phyloP scores from a whole-genome alignment of 2,113 vertebrate species.

The Periophthalmus modestus region DNA sequence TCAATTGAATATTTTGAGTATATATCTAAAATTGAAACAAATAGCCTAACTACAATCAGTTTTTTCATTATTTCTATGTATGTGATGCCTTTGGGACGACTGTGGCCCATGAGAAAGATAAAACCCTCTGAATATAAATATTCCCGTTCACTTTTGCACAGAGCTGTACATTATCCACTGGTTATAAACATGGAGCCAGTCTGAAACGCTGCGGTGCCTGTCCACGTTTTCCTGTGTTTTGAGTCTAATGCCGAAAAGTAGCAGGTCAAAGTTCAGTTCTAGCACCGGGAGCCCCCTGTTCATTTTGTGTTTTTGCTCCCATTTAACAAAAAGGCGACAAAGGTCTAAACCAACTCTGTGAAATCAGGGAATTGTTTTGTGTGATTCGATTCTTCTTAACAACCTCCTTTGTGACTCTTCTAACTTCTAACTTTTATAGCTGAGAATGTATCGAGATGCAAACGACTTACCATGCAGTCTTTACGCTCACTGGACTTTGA shows the following conservation, averaged over 20 bases:
- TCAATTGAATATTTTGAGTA: not conserved
- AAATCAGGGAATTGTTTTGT: slow-evolving; percentile 83
- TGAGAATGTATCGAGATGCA: slow-evolving; percentile 83
- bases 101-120: not conserved
- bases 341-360: slow-evolving; percentile 72
- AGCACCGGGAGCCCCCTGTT: slow-evolving; percentile 14
- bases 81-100: not conserved
- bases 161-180: slow-evolving; percentile 3
- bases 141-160: not conserved
- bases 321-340: slow-evolving; percentile 54
- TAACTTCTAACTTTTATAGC: slow-evolving; percentile 81
- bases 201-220: slow-evolving; percentile 35
- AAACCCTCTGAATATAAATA: not conserved
- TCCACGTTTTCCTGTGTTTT: slow-evolving; percentile 34
- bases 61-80: not conserved
- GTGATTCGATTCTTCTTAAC: slow-evolving; percentile 77
- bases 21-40: not conserved
- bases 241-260: slow-evolving; percentile 12
- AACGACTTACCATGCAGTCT: slow-evolving; percentile 80
- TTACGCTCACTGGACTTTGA: slow-evolving; percentile 82
- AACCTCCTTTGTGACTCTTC: slow-evolving; percentile 75
- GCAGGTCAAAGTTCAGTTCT: slow-evolving; percentile 36
- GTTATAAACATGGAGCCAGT: slow-evolving; percentile 17
- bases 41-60: not conserved
- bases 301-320: slow-evolving; percentile 31